Percentiles rank a stretch among this genome's conserved stretches.
These are phyloP conservation scores for Pteropus rufus DNA, from an alignment of 2,797 vertebrate genomes.

Conservation along the genomic window DNA sequence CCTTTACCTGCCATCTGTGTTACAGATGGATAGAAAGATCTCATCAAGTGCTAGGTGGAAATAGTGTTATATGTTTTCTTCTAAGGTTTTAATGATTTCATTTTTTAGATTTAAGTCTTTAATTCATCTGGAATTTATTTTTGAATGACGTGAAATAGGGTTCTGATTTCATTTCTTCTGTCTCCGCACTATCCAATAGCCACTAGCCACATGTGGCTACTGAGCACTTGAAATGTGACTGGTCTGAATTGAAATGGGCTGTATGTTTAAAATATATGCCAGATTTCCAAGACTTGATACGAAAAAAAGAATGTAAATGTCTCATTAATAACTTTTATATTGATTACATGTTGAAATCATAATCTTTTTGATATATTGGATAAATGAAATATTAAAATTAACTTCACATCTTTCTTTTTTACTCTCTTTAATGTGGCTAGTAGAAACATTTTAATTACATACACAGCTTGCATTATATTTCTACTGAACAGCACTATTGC, in stretches of 20 bases:
- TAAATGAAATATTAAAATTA: slow-evolving; percentile 7
- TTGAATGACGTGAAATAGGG: neutral
- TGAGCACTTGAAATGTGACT: neutral
- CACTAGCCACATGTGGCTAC: neutral
- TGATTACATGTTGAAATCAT: neutral
- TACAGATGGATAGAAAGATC: neutral
- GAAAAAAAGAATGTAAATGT: neutral
- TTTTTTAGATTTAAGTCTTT: neutral
- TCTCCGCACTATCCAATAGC: neutral
- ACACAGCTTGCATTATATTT: neutral
- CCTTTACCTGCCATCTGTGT: neutral
- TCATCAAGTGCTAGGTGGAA: neutral
- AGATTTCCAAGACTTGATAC: neutral
- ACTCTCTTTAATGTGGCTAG: neutral
- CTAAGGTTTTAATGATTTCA: neutral
- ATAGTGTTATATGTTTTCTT: neutral
- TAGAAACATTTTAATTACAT: neutral
- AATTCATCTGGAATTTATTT: slow-evolving; percentile 19
- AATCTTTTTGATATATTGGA: neutral
- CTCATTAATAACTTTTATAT: neutral
- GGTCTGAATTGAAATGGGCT: neutral
- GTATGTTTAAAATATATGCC: neutral
- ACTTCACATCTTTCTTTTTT: neutral
- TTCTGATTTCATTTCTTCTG: neutral
- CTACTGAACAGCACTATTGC: neutral